Base-by-base conservation (phyloP, 1,140 invertebrate species). In the Drosophila elegans region DNA sequence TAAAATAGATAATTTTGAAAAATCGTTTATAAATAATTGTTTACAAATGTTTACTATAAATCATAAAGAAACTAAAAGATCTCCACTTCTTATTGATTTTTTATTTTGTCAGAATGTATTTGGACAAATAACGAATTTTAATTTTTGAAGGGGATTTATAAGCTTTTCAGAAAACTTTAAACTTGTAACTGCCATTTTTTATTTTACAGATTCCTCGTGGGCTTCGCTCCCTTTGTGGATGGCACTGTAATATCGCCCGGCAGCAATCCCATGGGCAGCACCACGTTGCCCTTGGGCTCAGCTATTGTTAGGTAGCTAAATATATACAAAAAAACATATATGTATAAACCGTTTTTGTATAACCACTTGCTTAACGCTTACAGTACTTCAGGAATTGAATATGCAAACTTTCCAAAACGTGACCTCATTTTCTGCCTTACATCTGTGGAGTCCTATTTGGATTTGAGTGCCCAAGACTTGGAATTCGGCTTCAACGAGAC, bases 181-280 rank as follows among this genome's bases (percentile, higher is more conserved):
- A 3, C 3, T 7, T 5, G n/a, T 4, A n/a, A 29, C n/a, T 29
- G 2, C 1, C 12, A n/a, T 12, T 34, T 11, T n/a, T 5, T 5
- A 36, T 4, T 6, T 52, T 42, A 1, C 16, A 94, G 95, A 73
- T 97, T 98, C 91, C 94, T 97, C 13, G 96, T 96, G 13, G 96
- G 97, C 11, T 98, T 98, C 86, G 97, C 97, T 12, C 97, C 97
- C 3, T 97, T 97, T 84, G 94, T 97, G 63, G 97, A 98, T 93
- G 97, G 97, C 13, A 96, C 96, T 27, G 96, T 97, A 64, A 94
- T 97, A 67, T 92, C 95, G 53, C 94, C 94, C 93, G 63, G 94
- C 93, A 68, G 69, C 29, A 90, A 90, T 72, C 61, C 74, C 45
- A 68, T 92, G 63, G 83, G 83, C 62, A 83, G 80, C 80, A 73